Conservation (phyloP, 2,888 invertebrate genomes). For the Ctena decussata region DNA sequence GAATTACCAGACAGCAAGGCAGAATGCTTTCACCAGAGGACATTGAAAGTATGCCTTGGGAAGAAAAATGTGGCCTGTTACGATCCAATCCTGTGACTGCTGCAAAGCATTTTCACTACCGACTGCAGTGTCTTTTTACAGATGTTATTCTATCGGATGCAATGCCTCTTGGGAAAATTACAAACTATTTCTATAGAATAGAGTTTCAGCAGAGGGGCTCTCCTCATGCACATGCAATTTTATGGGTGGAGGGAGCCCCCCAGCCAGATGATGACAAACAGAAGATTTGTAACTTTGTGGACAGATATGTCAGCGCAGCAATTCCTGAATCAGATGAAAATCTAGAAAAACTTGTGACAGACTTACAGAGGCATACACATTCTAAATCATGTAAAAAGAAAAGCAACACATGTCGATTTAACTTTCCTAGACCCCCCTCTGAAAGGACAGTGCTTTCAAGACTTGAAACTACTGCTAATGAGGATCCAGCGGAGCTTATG, state of each 20-base stretch:
- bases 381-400: no score
- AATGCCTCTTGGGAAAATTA: constrained; percentile 26
- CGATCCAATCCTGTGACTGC: constrained; percentile 63
- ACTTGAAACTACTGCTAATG: background rate
- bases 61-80: constrained; percentile 56
- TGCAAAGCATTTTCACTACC: constrained; percentile 33
- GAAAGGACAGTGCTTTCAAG: background rate
- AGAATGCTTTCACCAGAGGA: constrained; percentile 24
- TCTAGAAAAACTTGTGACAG: constrained; percentile 7
- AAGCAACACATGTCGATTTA: background rate
- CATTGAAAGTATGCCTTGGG: constrained; percentile 50
- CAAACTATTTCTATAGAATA: constrained; percentile 15
- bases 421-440: constrained; percentile 16
- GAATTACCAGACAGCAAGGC: constrained; percentile 56
- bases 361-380: constrained; percentile 7
- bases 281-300: constrained; percentile 11
- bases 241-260: constrained; percentile 28
- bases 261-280: constrained; percentile 9
- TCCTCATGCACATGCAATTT: constrained; percentile 13
- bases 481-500: constrained; percentile 7
- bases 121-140: constrained; percentile 49
- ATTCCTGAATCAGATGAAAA: background rate
- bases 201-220: background rate
- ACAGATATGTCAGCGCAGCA: constrained; percentile 25
- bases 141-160: constrained; percentile 44